A percentile compares a stretch with the other conserved stretches of the same genome.
Evolutionary conservation across 2,797 vertebrate species (phyloP).

Genomic region (Knipowitschia caucasica): DNA sequence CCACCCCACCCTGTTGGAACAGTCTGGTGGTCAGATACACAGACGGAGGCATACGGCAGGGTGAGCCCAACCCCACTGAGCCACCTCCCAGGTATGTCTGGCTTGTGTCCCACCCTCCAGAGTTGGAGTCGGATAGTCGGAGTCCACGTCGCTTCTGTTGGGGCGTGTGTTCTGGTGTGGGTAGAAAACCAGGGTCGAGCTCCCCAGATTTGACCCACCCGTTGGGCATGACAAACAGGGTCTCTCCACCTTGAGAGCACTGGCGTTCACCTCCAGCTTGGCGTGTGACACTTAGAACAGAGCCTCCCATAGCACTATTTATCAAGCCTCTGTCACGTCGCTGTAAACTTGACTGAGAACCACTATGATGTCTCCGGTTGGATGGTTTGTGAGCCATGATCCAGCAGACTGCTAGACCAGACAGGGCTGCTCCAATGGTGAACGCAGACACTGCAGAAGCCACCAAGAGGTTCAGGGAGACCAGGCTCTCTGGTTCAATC

Average conservation of each 20-base stretch:
- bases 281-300: conserved; percentile 88
- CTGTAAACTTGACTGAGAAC: conserved; percentile 75
- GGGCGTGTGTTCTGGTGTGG: conserved; percentile 94
- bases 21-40: conserved; percentile 83
- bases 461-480: conserved; percentile 92
- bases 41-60: conserved; percentile 79
- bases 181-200: conserved; percentile 88
- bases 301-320: conserved; percentile 84
- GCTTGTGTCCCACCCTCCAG: conserved; percentile 87
- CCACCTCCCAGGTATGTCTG: conserved; percentile 85
- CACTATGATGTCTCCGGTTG: conserved; percentile 68
- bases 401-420: conserved; percentile 93
- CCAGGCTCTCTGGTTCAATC: conserved; percentile 88
- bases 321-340: conserved; percentile 86
- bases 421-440: conserved; percentile 93
- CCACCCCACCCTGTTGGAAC: conserved; percentile 68
- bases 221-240: conserved; percentile 91
- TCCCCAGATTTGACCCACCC: conserved; percentile 91
- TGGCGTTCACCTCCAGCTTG: conserved; percentile 73
- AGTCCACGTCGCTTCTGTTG: conserved; percentile 86
- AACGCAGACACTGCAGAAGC: conserved; percentile 93
- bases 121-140: conserved; percentile 77
- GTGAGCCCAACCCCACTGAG: conserved; percentile 73
- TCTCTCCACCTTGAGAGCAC: conserved; percentile 78
- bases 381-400: conserved; percentile 88